These are phyloP conservation scores for Drosophila kuntzei DNA, from an alignment of 2,888 invertebrate species.

Conservation along the genomic window DNA sequence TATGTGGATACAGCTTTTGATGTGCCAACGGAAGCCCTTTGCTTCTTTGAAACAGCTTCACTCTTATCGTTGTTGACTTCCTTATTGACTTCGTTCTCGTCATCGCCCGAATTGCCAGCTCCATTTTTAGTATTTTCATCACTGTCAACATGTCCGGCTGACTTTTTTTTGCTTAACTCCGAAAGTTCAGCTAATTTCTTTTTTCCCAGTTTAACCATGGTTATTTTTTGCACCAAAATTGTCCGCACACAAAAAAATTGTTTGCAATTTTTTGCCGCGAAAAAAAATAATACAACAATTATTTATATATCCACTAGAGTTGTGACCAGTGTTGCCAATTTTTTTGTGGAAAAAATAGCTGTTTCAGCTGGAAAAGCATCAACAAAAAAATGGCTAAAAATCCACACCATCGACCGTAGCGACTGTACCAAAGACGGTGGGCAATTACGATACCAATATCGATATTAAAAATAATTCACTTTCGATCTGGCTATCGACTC, in stretches of 20 bases:
- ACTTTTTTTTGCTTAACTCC: slow-evolving; percentile 77
- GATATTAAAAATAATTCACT: neutral
- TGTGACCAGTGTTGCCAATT: too few relatives aligned
- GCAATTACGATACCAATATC: neutral
- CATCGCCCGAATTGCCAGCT: slow-evolving; percentile 42
- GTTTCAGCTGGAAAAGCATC: too few relatives aligned
- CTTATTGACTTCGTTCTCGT: slow-evolving; percentile 30
- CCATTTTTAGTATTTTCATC: slow-evolving; percentile 74
- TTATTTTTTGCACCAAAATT: neutral
- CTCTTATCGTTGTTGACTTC: slow-evolving; percentile 34
- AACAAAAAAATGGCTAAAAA: too few relatives aligned
- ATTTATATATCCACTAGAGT: slow-evolving; percentile 24
- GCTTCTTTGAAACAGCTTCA: slow-evolving; percentile 43
- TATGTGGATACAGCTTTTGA: neutral
- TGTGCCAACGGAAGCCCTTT: slow-evolving; percentile 3
- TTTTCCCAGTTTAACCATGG: slow-evolving; percentile 82
- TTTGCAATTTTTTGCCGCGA: slow-evolving; percentile 51
- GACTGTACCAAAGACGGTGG: slow-evolving; percentile 30
- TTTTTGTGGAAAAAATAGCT: too few relatives aligned
- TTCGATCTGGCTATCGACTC: neutral
- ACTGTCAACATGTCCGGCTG: slow-evolving; percentile 67
- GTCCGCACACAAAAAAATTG: neutral
- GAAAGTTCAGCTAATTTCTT: slow-evolving; percentile 78
- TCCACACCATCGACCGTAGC: slow-evolving; percentile 23
- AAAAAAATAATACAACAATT: slow-evolving; percentile 38